Evolutionary conservation across 1,140 invertebrate genomes (phyloP), one percentile per base, ranked within the genome.

Genomic region (Amyelois transitella): DNA sequence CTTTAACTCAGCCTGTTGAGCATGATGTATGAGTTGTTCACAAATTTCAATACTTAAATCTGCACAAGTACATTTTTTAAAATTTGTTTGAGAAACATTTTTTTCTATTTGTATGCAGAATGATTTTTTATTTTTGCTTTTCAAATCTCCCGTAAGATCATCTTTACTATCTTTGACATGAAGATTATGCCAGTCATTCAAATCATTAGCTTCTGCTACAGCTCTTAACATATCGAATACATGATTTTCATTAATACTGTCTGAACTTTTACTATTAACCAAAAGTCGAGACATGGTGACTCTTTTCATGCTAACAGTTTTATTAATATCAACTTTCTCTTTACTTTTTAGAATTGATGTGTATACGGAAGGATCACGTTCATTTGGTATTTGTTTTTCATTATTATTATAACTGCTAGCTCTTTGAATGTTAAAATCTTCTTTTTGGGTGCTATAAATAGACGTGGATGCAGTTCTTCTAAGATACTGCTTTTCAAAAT

Each of bases 1-100:
- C 64, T 80, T 81, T 55, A 88, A 63, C 50, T 86, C 77, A 32
- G 85, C 85, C 69, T 77, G 66, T 48, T 65, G 54, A 12, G 83
- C 78, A 45, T 86, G 81, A 58, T 73, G 51, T 45, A 85, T 77
- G 6, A 87, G 58, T 63, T 87, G 82, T 55, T 81, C 74, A 55
- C 66, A 71, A 55, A 85, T 77, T 25, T 64, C 62, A 32, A 86
- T 79, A 50, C 80, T 79, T 57, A 86, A 66, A 45, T 88, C 77
- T 21, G 72, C 43, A 62, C 85, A 88, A 6, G 75, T 78, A 44
- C 85, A 88, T 62, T 60, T 77, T 10, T 61, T 66, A 52, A 86
- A 76, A 53, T 85, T 69, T 1, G 68, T 85, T 62, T 62, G 22
- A 2, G 85, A 85, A 22, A 85, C 66, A 45, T 69, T 71, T 64